These are phyloP conservation scores for Caradrina clavipalpis DNA, from an alignment of 2,888 invertebrate species.

Conservation along the genomic window DNA sequence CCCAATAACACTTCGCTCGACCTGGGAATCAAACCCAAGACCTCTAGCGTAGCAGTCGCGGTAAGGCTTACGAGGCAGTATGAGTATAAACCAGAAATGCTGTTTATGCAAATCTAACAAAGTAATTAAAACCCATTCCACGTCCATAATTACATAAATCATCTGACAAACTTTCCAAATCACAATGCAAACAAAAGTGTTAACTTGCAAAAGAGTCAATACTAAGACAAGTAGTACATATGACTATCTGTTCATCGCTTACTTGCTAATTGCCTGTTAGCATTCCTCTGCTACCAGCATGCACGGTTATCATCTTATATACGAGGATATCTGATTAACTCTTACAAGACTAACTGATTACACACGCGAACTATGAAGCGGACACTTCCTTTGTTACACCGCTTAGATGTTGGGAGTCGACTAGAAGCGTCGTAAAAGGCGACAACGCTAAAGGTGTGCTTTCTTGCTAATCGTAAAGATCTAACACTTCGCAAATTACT, in stretches of 20 bases:
- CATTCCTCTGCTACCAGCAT: constrained; percentile 56
- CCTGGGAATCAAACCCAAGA: no score
- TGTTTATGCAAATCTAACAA: constrained; percentile 8
- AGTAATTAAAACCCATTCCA: background rate
- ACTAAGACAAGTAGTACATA: constrained; percentile 48
- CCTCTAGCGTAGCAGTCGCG: no score
- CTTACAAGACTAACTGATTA: constrained; percentile 64
- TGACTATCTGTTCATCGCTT: constrained; percentile 60
- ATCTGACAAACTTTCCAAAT: constrained; percentile 30
- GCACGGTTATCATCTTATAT: constrained; percentile 60
- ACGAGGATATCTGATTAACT: constrained; percentile 56
- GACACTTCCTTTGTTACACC: constrained; percentile 50
- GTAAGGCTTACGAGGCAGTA: no score
- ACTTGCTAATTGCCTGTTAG: constrained; percentile 67
- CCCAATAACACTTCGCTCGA: no score
- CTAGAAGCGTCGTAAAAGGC: constrained; percentile 36
- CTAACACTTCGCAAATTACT: constrained; percentile 24
- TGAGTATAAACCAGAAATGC: background rate
- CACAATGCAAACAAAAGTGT: constrained; percentile 48
- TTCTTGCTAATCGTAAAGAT: constrained; percentile 40
- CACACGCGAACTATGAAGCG: constrained; percentile 44
- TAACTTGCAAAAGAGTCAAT: constrained; percentile 52
- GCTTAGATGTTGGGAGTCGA: constrained; percentile 14
- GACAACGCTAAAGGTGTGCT: constrained; percentile 14
- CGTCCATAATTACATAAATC: constrained; percentile 29